Evolutionary conservation across 2,888 invertebrate genomes (phyloP).

Genomic region (Phanerotoma sp.): DNA sequence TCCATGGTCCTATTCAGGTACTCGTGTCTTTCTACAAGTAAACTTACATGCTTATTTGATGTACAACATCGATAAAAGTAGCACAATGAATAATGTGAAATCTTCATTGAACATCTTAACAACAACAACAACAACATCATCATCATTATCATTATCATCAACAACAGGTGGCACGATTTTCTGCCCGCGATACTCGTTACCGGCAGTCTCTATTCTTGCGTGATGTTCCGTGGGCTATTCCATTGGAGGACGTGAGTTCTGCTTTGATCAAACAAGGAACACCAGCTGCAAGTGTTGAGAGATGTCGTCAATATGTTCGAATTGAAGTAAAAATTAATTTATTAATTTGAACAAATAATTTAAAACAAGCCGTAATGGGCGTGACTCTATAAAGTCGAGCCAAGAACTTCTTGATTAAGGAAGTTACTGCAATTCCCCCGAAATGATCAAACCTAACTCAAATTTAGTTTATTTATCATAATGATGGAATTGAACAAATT

Average conservation of each 20-base stretch:
- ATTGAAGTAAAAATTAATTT: conserved; percentile 50
- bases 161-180: conserved; percentile 55
- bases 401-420: too few relatives aligned
- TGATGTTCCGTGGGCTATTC: conserved; percentile 60
- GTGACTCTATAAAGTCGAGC: too few relatives aligned
- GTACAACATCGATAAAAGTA: too few relatives aligned
- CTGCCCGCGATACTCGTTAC: conserved; percentile 54
- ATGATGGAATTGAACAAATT: too few relatives aligned
- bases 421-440: too few relatives aligned
- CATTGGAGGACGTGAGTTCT: conserved; percentile 57
- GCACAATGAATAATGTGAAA: neutral
- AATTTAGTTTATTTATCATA: too few relatives aligned
- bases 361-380: too few relatives aligned
- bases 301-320: conserved; percentile 55
- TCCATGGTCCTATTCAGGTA: conserved; percentile 57
- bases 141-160: neutral
- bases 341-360: neutral
- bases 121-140: neutral
- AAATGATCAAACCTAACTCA: too few relatives aligned
- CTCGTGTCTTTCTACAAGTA: too few relatives aligned
- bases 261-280: conserved; percentile 58
- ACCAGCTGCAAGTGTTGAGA: conserved; percentile 52
- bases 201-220: conserved; percentile 56
- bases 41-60: too few relatives aligned
- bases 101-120: neutral